Conservation (phyloP, 1,140 invertebrate genomes). For the Galleria mellonella region DNA sequence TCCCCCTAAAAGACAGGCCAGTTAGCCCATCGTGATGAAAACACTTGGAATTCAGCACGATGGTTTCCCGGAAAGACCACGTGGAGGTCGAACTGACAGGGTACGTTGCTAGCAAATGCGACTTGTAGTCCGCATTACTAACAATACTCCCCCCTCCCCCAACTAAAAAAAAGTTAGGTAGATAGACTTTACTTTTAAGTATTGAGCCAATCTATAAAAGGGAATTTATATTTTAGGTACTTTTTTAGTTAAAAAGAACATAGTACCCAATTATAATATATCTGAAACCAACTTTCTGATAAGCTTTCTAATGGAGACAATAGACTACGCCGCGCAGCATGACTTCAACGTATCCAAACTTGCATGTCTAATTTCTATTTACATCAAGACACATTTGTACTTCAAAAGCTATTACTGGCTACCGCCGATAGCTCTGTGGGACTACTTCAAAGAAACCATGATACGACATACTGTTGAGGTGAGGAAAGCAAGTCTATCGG, state of each 20-base stretch:
- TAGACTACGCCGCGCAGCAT: constrained; percentile 47
- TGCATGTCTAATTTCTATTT: constrained; percentile 41
- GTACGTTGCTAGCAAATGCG: no score
- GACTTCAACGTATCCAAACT: constrained; percentile 40
- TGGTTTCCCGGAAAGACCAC: no score
- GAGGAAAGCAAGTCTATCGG: neutral
- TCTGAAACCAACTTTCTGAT: constrained; percentile 46
- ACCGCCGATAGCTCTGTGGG: constrained; percentile 36
- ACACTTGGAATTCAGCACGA: no score
- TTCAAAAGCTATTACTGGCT: constrained; percentile 60
- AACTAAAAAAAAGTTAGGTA: no score
- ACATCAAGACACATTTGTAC: constrained; percentile 40
- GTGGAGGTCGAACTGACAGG: no score
- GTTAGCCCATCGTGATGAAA: no score
- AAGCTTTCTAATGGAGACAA: constrained; percentile 32
- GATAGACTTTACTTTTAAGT: no score
- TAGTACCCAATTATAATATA: constrained; percentile 35
- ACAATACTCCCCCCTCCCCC: no score
- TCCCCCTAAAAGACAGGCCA: no score
- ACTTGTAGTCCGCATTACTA: no score
- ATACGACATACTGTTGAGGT: constrained; percentile 59
- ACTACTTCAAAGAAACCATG: constrained; percentile 52
- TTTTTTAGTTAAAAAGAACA: constrained; percentile 39
- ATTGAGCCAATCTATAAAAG: neutral
- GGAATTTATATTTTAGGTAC: constrained; percentile 17